Conservation (phyloP, 1,140 invertebrate genomes). For the Drosophila chauvacae region DNA sequence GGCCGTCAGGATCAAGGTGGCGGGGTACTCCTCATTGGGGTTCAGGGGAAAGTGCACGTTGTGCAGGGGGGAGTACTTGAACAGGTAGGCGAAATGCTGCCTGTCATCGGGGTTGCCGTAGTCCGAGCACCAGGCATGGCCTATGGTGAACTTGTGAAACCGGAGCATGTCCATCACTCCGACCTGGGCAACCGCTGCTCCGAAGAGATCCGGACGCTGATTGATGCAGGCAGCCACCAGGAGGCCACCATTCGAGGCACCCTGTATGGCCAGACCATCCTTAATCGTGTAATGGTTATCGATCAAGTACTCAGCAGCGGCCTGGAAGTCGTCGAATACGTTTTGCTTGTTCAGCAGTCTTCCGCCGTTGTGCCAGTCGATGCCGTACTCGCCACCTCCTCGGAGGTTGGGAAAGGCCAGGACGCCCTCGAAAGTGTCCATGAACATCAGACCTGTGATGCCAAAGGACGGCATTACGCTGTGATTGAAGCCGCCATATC, state of each 20-base stretch:
- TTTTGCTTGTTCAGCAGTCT: constrained; percentile 97
- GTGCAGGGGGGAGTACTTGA: constrained; percentile 98
- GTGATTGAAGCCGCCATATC: constrained; percentile 99
- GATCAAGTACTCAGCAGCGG: constrained; percentile 95
- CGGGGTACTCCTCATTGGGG: constrained; percentile 91
- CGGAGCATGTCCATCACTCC: constrained; percentile 98
- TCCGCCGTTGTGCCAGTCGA: constrained; percentile 98
- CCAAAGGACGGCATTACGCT: constrained; percentile 93
- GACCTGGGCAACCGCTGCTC: constrained; percentile 95
- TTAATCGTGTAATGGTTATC: constrained; percentile 91
- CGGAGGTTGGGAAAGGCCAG: constrained; percentile 97
- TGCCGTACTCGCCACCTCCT: constrained; percentile 98
- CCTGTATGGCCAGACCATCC: constrained; percentile 94
- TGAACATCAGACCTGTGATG: constrained; percentile 89
- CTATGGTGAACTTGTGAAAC: constrained; percentile 99
- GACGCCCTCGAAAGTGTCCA: constrained; percentile 95
- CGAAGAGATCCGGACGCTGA: constrained; percentile 97
- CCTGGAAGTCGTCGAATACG: constrained; percentile 98
- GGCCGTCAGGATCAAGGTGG: constrained; percentile 95
- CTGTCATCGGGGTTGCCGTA: constrained; percentile 96
- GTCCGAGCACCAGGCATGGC: constrained; percentile 97
- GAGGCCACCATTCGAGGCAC: constrained; percentile 98
- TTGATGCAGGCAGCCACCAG: constrained; percentile 97
- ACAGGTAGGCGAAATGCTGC: constrained; percentile 94
- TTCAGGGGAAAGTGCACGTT: constrained; percentile 91